A percentile compares a stretch with the other conserved stretches of the same genome.
Conservation (phyloP, 1,140 invertebrate genomes). For the Drosophila parabipectinata region DNA sequence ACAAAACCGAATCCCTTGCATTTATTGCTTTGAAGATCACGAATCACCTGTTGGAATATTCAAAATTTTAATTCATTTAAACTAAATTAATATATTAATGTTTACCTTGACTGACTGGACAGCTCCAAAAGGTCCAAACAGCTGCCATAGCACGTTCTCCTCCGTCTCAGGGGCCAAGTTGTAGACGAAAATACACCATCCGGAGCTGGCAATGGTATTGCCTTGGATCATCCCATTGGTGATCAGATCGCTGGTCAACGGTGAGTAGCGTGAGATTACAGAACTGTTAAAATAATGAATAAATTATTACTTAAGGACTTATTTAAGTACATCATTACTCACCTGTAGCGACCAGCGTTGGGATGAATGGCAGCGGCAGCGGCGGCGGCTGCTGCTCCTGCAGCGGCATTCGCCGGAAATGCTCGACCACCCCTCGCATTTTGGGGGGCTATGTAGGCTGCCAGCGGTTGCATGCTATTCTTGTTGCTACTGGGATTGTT, state of each 20-base stretch:
- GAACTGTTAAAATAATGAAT: constrained; percentile 51
- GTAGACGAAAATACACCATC: constrained; percentile 99
- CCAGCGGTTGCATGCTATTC: constrained; percentile 95
- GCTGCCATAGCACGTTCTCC: constrained; percentile 99
- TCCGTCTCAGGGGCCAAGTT: constrained; percentile 99
- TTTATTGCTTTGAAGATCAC: constrained; percentile 98
- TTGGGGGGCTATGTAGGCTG: constrained; percentile 95
- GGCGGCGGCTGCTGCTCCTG: constrained; percentile 85
- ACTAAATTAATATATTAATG: neutral
- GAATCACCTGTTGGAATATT: constrained; percentile 87
- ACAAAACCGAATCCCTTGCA: constrained; percentile 99
- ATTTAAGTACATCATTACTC: constrained; percentile 72
- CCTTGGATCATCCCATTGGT: constrained; percentile 94
- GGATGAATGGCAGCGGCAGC: constrained; percentile 92
- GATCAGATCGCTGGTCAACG: constrained; percentile 95
- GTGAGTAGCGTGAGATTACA: constrained; percentile 91
- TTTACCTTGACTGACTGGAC: constrained; percentile 97
- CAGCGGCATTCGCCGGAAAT: constrained; percentile 90
- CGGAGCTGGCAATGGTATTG: constrained; percentile 90
- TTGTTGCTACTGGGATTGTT: constrained; percentile 99
- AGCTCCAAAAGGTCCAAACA: constrained; percentile 99
- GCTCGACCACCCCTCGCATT: constrained; percentile 87
- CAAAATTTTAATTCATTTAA: no score
- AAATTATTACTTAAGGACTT: neutral
- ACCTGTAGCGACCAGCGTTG: constrained; percentile 93